Percentiles rank a stretch among this genome's conserved stretches.
phyloP scores from a whole-genome alignment of 2,113 vertebrate genomes.

The Thunnus thynnus region DNA sequence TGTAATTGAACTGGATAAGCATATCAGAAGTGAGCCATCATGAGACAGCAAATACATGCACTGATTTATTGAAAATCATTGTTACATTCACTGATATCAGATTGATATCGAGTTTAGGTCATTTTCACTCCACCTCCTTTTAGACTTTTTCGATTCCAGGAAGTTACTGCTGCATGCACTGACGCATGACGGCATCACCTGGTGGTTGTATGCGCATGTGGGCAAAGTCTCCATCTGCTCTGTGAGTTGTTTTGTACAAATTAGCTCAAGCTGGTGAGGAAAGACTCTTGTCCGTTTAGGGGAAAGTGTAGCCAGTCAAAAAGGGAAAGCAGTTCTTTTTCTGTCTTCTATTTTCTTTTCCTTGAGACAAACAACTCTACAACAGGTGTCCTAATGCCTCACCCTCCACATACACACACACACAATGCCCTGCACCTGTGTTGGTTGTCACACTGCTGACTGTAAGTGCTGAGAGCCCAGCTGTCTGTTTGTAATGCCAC shows the following conservation, averaged over 20 bases:
- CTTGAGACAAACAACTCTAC: constrained; percentile 47
- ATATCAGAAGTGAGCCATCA: neutral
- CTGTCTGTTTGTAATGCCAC: constrained; percentile 77
- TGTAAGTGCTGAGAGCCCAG: constrained; percentile 76
- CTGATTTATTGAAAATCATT: too few relatives aligned
- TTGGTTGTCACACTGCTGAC: constrained; percentile 68
- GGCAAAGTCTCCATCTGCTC: neutral
- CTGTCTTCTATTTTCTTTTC: constrained; percentile 2
- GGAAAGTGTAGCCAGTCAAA: constrained; percentile 23
- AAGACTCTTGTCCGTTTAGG: neutral
- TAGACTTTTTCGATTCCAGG: too few relatives aligned
- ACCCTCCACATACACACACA: constrained; percentile 45
- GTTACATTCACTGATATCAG: too few relatives aligned
- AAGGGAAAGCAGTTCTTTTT: constrained; percentile 35
- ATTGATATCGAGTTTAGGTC: too few relatives aligned
- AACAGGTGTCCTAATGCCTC: constrained; percentile 65
- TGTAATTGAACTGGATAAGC: neutral
- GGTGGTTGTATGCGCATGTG: neutral
- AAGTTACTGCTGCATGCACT: too few relatives aligned
- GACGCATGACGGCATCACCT: neutral
- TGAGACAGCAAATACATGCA: neutral
- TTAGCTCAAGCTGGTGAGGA: too few relatives aligned
- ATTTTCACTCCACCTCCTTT: too few relatives aligned
- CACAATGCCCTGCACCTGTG: constrained; percentile 79
- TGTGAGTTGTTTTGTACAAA: neutral